A percentile compares a stretch with the other conserved stretches of the same genome.
phyloP scores from a whole-genome alignment of 2,797 vertebrate species.

The Echiichthys vipera region DNA sequence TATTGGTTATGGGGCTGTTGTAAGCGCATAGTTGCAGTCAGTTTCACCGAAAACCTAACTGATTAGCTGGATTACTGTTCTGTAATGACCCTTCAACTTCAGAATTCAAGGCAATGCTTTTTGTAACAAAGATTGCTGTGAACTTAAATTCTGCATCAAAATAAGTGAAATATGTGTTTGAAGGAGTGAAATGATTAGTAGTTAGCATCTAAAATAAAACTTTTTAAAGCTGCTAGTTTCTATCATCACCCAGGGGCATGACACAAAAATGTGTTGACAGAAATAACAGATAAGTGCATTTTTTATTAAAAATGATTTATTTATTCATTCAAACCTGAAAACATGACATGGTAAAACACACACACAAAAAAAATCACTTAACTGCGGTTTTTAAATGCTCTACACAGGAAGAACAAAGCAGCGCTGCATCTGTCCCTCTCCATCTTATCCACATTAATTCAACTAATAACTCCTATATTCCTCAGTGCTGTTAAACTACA shows the following conservation, averaged over 20 bases:
- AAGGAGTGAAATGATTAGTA: neutral
- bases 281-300: neutral
- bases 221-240: neutral
- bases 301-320: constrained; percentile 77
- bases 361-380: constrained; percentile 38
- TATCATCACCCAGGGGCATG: neutral
- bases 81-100: no score
- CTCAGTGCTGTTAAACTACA: constrained; percentile 49
- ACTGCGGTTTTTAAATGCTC: constrained; percentile 42
- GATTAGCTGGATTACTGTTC: neutral
- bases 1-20: neutral
- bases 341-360: constrained; percentile 56
- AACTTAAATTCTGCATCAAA: neutral
- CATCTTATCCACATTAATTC: constrained; percentile 9
- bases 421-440: constrained; percentile 1
- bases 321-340: constrained; percentile 73
- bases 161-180: neutral
- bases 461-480: constrained; percentile 40
- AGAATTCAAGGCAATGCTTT: neutral
- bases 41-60: neutral
- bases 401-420: constrained; percentile 36
- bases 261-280: neutral
- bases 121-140: neutral
- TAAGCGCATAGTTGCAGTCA: neutral
- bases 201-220: neutral